Percentiles rank a stretch among this genome's conserved stretches.
Evolutionary conservation across 2,888 invertebrate species (phyloP).

Genomic region (Danaus chrysippus): DNA sequence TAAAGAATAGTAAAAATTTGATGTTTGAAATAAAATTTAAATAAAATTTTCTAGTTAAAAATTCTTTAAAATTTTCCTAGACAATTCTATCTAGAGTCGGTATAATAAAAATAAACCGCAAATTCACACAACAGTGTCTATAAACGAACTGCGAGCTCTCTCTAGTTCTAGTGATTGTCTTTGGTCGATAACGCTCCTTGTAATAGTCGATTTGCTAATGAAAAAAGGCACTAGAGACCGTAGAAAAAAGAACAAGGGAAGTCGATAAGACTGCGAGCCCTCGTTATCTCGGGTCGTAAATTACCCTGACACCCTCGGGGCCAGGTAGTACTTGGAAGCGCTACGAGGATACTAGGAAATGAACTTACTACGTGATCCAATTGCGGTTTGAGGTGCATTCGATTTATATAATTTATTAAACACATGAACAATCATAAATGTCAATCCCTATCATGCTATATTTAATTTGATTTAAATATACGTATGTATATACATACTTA

Average conservation of each 20-base stretch:
- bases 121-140: constrained; percentile 34
- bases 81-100: neutral
- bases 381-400: constrained; percentile 74
- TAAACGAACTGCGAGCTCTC: constrained; percentile 19
- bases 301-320: constrained; percentile 71
- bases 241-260: constrained; percentile 65
- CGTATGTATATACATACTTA: too few relatives aligned
- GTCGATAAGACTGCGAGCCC: constrained; percentile 75
- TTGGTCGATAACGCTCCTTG: constrained; percentile 56
- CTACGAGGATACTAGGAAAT: constrained; percentile 68
- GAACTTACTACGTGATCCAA: constrained; percentile 78
- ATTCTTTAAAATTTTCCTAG: neutral
- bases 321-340: constrained; percentile 67
- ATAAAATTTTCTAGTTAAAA: neutral
- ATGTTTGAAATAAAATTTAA: too few relatives aligned
- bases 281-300: constrained; percentile 77
- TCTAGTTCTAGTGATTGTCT: constrained; percentile 46
- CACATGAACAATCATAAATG: constrained; percentile 39
- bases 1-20: too few relatives aligned
- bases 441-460: neutral
- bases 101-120: constrained; percentile 21
- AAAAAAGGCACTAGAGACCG: constrained; percentile 66
- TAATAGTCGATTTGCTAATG: constrained; percentile 69
- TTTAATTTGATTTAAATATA: too few relatives aligned
- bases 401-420: constrained; percentile 39